phyloP scores from a whole-genome alignment of 2,797 vertebrate genomes.

The Centropyge bicolor region DNA sequence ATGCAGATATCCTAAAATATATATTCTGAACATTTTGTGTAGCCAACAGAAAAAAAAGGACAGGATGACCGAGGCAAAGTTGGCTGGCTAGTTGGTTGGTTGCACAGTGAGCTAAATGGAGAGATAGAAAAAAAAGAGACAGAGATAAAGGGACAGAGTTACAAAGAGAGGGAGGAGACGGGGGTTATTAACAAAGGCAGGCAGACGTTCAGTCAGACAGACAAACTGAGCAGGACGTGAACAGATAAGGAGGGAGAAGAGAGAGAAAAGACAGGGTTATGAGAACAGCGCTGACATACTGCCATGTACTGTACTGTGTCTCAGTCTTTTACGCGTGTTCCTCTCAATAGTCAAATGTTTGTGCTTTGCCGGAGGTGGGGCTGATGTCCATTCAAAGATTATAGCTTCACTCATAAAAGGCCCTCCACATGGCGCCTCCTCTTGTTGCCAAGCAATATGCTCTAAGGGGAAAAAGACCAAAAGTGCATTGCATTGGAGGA shows the following conservation, averaged over 20 bases:
- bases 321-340: conserved; percentile 67
- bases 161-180: conserved; percentile 41
- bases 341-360: conserved; percentile 76
- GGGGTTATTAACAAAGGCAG: conserved; percentile 57
- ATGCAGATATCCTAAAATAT: conserved; percentile 64
- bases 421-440: conserved; percentile 71
- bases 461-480: conserved; percentile 70
- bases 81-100: conserved; percentile 50
- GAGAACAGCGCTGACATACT: conserved; percentile 58
- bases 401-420: conserved; percentile 69
- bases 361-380: conserved; percentile 81
- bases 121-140: conserved; percentile 4
- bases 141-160: conserved; percentile 40
- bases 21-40: conserved; percentile 39
- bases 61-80: conserved; percentile 63
- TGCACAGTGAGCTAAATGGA: conserved; percentile 59
- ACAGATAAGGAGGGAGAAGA: conserved; percentile 58
- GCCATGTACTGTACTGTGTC: conserved; percentile 54
- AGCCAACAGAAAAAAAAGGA: conserved; percentile 37
- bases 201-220: conserved; percentile 60
- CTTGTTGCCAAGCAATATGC: conserved; percentile 78
- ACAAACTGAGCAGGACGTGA: conserved; percentile 53
- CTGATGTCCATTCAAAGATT: conserved; percentile 78
- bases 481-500: conserved; percentile 61
- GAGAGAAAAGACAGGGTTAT: conserved; percentile 38